phyloP scores from a whole-genome alignment of 2,113 vertebrate species.

The Pachyramphus minor region DNA sequence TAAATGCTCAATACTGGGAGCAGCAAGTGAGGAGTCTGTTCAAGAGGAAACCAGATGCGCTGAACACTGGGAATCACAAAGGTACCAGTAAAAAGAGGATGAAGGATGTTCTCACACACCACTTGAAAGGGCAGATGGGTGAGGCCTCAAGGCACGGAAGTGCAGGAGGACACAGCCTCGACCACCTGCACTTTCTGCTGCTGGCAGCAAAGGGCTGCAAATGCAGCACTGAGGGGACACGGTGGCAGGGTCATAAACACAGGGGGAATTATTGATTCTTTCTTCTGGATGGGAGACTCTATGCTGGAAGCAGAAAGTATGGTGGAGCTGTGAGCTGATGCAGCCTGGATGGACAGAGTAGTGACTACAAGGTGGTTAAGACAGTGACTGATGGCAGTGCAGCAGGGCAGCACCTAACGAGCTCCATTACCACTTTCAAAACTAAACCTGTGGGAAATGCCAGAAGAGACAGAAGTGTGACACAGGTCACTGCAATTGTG shows the following conservation, averaged over 20 bases:
- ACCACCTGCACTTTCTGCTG: not conserved
- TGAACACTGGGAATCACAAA: not conserved
- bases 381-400: not conserved
- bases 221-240: not conserved
- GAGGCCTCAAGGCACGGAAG: not conserved
- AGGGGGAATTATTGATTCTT: not conserved
- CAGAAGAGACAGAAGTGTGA: not conserved
- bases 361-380: not conserved
- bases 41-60: not conserved
- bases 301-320: not conserved
- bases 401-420: not conserved
- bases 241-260: not conserved
- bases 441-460: not conserved
- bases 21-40: rapidly evolving
- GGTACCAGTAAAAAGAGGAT: not conserved
- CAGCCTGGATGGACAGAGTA: not conserved
- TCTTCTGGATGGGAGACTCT: not conserved
- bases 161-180: not conserved
- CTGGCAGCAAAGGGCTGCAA: not conserved
- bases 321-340: not conserved
- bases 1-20: too few species aligned
- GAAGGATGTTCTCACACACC: not conserved
- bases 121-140: not conserved
- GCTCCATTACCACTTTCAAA: not conserved
- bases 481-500: not conserved